Percentiles rank a stretch among this genome's conserved stretches.
Conservation (phyloP, 2,888 invertebrate species). For the Hypsopygia costalis region DNA sequence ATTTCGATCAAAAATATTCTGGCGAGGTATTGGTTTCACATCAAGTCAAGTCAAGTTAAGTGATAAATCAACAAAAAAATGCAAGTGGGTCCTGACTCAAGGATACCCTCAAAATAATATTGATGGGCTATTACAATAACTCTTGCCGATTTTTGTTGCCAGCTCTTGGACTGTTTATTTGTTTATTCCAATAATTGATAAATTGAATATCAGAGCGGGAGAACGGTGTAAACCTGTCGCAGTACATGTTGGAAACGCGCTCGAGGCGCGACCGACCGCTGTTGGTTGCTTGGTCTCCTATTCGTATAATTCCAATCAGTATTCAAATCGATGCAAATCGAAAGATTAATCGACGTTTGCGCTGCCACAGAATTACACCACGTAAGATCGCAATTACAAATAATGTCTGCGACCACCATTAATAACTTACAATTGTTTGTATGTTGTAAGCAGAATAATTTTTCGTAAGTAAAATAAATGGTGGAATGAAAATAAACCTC, state of each 20-base stretch:
- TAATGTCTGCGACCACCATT: constrained; percentile 16
- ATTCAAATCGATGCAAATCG: constrained; percentile 71
- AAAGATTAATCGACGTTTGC: constrained; percentile 66
- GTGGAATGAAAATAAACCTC: no score
- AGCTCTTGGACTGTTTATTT: no score
- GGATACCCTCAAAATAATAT: no score
- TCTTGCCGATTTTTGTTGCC: no score
- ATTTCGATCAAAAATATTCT: no score
- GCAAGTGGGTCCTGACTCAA: no score
- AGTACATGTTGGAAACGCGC: constrained; percentile 38
- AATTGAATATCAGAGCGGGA: constrained; percentile 19
- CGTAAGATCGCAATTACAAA: constrained; percentile 41
- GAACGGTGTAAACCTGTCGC: constrained; percentile 34
- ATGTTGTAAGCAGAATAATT: no score
- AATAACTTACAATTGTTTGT: background rate
- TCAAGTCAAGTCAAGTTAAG: no score
- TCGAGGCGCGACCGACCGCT: constrained; percentile 26
- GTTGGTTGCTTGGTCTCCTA: constrained; percentile 35
- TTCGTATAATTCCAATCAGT: constrained; percentile 63
- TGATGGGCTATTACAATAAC: no score
- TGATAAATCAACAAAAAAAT: no score
- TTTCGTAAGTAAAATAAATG: background rate
- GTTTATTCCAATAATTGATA: no score
- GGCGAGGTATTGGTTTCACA: no score
- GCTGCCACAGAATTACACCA: constrained; percentile 35